phyloP scores from a whole-genome alignment of 2,888 invertebrate species.

The Abscondita cerata region DNA sequence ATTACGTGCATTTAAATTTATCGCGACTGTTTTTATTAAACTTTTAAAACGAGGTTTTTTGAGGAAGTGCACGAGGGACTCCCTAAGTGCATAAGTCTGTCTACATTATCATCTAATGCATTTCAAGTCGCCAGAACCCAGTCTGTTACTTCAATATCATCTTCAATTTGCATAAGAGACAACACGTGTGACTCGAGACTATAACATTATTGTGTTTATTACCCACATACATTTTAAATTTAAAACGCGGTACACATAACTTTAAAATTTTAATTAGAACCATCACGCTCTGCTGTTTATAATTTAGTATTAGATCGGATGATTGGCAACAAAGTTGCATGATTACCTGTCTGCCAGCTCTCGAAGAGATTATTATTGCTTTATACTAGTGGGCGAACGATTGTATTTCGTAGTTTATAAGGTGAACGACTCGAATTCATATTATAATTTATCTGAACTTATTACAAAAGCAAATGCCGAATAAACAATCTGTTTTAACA shows the following conservation, averaged over 20 bases:
- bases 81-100: slow-evolving; percentile 31
- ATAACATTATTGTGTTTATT: background rate
- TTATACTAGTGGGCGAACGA: background rate
- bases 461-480: too few relatives aligned
- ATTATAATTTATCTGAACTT: too few relatives aligned
- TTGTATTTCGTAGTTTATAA: background rate
- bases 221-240: slow-evolving; percentile 16
- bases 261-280: too few relatives aligned
- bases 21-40: slow-evolving; percentile 4
- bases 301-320: too few relatives aligned
- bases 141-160: slow-evolving; percentile 28
- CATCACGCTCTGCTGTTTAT: too few relatives aligned
- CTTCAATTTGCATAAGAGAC: slow-evolving; percentile 31
- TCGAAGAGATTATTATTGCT: background rate
- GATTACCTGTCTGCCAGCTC: background rate
- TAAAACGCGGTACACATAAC: too few relatives aligned
- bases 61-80: slow-evolving; percentile 12
- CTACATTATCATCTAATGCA: slow-evolving; percentile 33
- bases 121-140: slow-evolving; percentile 21
- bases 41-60: slow-evolving; percentile 24
- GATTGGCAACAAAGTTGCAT: background rate
- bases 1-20: background rate
- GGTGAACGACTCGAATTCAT: background rate
- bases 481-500: too few relatives aligned
- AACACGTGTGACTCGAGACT: slow-evolving; percentile 28